These are phyloP conservation scores for Lissonota sp. DNA, from an alignment of 2,888 invertebrate species.

Conservation along the genomic window DNA sequence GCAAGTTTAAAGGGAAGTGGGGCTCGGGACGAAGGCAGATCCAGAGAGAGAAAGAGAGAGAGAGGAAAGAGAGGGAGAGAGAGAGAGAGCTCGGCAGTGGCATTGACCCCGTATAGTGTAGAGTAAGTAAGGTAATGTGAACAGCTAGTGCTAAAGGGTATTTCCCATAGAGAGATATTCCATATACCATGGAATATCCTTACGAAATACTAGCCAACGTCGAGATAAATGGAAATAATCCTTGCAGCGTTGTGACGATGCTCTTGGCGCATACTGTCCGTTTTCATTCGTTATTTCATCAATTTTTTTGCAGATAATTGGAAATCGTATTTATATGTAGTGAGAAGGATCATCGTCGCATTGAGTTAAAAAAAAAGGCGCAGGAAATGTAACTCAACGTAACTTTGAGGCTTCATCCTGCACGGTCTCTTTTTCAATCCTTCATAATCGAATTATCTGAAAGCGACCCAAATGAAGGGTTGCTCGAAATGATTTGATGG, in stretches of 20 bases:
- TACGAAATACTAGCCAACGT: conserved; percentile 14
- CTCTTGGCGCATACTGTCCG: conserved; percentile 4
- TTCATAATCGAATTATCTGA: too few relatives aligned
- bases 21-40: conserved; percentile 65
- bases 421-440: too few relatives aligned
- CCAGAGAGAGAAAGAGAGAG: conserved; percentile 40
- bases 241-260: too few relatives aligned
- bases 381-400: too few relatives aligned
- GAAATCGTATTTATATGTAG: too few relatives aligned
- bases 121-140: conserved; percentile 81
- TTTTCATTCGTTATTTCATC: neutral
- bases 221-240: too few relatives aligned
- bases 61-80: conserved; percentile 41
- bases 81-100: conserved; percentile 75
- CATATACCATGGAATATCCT: conserved; percentile 30
- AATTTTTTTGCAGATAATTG: too few relatives aligned
- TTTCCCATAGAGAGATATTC: conserved; percentile 65
- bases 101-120: conserved; percentile 81
- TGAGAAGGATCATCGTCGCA: too few relatives aligned
- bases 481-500: too few relatives aligned
- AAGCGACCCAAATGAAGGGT: too few relatives aligned
- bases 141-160: conserved; percentile 77
- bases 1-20: conserved; percentile 78
- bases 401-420: too few relatives aligned
- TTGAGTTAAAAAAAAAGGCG: too few relatives aligned